These are phyloP conservation scores for Galago senegalensis DNA, from an alignment of 2,797 vertebrate species.

Conservation along the genomic window DNA sequence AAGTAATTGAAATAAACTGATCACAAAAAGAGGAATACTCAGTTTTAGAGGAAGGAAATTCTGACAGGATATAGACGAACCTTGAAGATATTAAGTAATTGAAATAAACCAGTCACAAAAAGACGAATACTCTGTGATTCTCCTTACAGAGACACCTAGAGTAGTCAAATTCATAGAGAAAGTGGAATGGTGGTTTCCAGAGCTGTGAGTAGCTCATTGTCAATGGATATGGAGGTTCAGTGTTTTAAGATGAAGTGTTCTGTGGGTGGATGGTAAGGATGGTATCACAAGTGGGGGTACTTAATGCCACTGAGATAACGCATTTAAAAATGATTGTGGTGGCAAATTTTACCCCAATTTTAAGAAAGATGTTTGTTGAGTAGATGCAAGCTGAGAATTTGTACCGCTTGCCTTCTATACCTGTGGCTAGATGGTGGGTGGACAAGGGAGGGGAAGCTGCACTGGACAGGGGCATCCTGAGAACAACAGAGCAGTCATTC, in stretches of 20 bases:
- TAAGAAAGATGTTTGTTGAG: not conserved
- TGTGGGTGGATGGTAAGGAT: not conserved
- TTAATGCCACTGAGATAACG: not conserved
- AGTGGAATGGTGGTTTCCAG: not conserved
- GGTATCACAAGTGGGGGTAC: not conserved
- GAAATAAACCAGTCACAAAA: not conserved
- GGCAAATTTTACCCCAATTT: not conserved
- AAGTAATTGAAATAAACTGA: no score
- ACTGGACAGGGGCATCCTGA: rapidly evolving
- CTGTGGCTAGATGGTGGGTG: not conserved
- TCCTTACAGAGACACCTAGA: not conserved
- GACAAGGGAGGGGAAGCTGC: not conserved
- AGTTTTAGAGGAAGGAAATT: not conserved
- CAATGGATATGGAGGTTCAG: not conserved
- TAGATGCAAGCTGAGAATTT: not conserved
- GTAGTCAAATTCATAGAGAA: not conserved
- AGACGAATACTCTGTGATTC: not conserved
- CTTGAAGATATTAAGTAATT: not conserved
- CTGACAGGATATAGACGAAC: no score
- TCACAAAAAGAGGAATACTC: no score
- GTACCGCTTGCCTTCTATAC: not conserved
- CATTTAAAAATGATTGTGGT: not conserved
- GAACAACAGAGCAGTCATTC: not conserved
- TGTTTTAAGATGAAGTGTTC: not conserved
- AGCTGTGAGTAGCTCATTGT: not conserved